These are phyloP conservation scores for Synaphobranchus kaupii DNA, from an alignment of 2,797 vertebrate species.

Conservation along the genomic window DNA sequence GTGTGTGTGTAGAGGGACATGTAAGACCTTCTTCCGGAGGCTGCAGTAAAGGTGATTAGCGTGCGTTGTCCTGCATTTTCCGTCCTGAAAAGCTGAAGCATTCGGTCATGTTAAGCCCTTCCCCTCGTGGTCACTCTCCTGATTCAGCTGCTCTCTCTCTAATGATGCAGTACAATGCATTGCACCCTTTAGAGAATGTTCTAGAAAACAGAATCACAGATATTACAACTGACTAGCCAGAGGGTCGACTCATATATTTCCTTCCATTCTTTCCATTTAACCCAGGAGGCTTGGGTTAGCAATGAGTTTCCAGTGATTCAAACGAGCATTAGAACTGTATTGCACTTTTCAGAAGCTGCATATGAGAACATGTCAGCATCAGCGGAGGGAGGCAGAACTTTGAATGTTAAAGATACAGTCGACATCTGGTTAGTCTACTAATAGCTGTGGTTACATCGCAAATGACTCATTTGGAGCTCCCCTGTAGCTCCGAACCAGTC, in stretches of 20 bases:
- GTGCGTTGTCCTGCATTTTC: slow-evolving; percentile 5
- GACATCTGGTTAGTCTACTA: too few relatives aligned
- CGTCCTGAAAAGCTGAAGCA: slow-evolving; percentile 1
- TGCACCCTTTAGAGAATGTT: not conserved
- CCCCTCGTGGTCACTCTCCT: not conserved
- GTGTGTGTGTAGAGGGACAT: not conserved
- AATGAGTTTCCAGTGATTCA: not conserved
- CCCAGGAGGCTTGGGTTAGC: not conserved
- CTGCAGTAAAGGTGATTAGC: slow-evolving; percentile 21
- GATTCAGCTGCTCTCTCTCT: not conserved
- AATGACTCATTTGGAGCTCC: not conserved
- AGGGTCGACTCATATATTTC: not conserved
- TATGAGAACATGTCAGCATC: too few relatives aligned
- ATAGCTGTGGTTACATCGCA: too few relatives aligned
- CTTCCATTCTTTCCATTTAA: not conserved
- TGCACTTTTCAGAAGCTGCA: not conserved
- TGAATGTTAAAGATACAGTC: not conserved
- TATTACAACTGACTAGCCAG: not conserved
- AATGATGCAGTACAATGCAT: not conserved
- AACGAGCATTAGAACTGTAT: not conserved
- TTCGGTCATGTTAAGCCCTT: not conserved
- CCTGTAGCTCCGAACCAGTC: not conserved
- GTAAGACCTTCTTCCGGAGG: not conserved
- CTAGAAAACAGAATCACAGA: not conserved
- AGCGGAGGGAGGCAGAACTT: not conserved